Base-by-base conservation (phyloP, 2,888 invertebrate genomes). In the Tenodera sinensis region DNA sequence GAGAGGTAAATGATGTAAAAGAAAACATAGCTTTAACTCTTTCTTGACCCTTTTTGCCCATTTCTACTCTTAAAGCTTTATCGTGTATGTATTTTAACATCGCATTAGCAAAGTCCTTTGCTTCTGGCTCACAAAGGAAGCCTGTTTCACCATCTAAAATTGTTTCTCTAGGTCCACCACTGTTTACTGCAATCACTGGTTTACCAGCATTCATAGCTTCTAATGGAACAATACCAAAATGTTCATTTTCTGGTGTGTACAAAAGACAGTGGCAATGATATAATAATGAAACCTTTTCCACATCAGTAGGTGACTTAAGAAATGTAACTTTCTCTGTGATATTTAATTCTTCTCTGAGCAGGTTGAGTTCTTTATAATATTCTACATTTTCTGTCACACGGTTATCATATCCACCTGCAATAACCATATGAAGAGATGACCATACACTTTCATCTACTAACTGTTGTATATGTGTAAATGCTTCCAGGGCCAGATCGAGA, bases 181-280 rank as follows among this genome's bases (percentile, higher is more conserved):
- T 98, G 92, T 98, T 97, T 0, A 98, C 97, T 0, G 99, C 99
- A 91, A 99, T 96, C 0, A 99, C 99, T 7, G 99, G 99, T 92
- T 98, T 97, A 6, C 95, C 95, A 92, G 96, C 96, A 92, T 98
- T 98, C 99, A 99, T 99, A 0, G 99, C 99, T 94, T 99, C 99
- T 88, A 99, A 94, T 0, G 99, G 99, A 14, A 99, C 99, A 92
- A 99, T 99, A 8, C 99, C 99, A 94, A 99, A 99, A 94, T 99
- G 99, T 93, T 99, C 99, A 93, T 97, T 97, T 3, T 97, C 96
- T 2, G 99, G 99, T 12, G 99, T 99, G 92, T 99, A 99, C 30
- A 99, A 92, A 28, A 99, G 94, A 91, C 97, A 97, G 89, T 96
- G 95, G 91, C 97, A 96, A 89, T 96, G 94, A 81, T 95, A 94